Evolutionary conservation across 2,888 invertebrate genomes (phyloP).

Genomic region (Yponomeuta malinellus): DNA sequence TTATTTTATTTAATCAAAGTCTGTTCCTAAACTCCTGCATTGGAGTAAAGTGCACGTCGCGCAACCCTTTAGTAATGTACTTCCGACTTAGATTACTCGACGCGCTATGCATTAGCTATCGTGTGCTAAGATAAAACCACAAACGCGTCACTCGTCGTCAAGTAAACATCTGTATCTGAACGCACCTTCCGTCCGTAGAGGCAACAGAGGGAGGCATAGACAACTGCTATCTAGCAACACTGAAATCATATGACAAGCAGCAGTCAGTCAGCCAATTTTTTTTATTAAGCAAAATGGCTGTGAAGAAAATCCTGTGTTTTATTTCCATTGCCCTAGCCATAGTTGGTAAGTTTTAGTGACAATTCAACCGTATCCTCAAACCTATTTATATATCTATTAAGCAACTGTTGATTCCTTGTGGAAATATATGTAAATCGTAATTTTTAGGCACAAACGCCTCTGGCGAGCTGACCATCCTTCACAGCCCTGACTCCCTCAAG

Average conservation of each 20-base stretch:
- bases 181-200: not conserved
- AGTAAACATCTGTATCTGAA: too few relatives aligned
- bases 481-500: slow-evolving; percentile 79
- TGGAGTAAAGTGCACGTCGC: too few relatives aligned
- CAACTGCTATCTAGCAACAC: slow-evolving; percentile 24
- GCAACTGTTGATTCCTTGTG: not conserved
- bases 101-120: too few relatives aligned
- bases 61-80: too few relatives aligned
- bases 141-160: too few relatives aligned
- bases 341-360: slow-evolving; percentile 47
- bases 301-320: slow-evolving; percentile 56
- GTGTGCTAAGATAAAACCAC: too few relatives aligned
- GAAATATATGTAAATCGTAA: not conserved
- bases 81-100: too few relatives aligned
- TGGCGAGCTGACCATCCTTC: slow-evolving; percentile 82
- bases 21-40: too few relatives aligned
- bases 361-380: not conserved
- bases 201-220: not conserved
- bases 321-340: slow-evolving; percentile 48
- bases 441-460: slow-evolving; percentile 61
- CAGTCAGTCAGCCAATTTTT: slow-evolving; percentile 16
- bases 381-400: not conserved
- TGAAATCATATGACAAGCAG: slow-evolving; percentile 65
- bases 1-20: too few relatives aligned
- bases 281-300: slow-evolving; percentile 51